A percentile compares a stretch with the other conserved stretches of the same genome.
These are phyloP conservation scores for Lysandra coridon DNA, from an alignment of 2,888 invertebrate species.

Conservation along the genomic window DNA sequence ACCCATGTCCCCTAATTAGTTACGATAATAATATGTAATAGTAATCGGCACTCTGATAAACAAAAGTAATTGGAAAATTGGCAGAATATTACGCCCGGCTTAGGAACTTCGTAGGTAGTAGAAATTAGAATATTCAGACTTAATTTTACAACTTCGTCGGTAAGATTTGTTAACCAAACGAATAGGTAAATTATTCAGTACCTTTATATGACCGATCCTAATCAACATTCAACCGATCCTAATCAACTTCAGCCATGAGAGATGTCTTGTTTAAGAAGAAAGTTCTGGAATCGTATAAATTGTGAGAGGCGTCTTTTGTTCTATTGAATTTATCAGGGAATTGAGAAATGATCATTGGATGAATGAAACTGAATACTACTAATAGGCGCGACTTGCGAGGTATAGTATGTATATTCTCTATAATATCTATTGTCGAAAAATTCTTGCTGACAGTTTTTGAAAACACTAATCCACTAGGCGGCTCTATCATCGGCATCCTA, in stretches of 20 bases:
- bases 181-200: not conserved
- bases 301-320: not conserved
- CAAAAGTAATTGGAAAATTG: no score
- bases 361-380: not conserved
- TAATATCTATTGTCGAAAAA: no score
- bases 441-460: no score
- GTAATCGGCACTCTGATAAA: no score
- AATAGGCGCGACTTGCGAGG: not conserved
- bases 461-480: no score
- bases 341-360: not conserved
- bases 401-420: no score
- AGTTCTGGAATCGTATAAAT: not conserved
- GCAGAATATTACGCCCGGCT: no score
- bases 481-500: no score
- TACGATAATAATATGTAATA: no score
- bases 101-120: not conserved
- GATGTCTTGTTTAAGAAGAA: not conserved
- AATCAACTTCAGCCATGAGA: not conserved
- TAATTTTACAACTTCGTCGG: not conserved
- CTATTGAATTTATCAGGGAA: not conserved
- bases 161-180: not conserved
- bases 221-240: not conserved
- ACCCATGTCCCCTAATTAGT: no score
- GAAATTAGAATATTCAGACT: not conserved
- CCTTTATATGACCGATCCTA: not conserved